These are phyloP conservation scores for Melolontha melolontha DNA, from an alignment of 2,888 invertebrate species.

Conservation along the genomic window DNA sequence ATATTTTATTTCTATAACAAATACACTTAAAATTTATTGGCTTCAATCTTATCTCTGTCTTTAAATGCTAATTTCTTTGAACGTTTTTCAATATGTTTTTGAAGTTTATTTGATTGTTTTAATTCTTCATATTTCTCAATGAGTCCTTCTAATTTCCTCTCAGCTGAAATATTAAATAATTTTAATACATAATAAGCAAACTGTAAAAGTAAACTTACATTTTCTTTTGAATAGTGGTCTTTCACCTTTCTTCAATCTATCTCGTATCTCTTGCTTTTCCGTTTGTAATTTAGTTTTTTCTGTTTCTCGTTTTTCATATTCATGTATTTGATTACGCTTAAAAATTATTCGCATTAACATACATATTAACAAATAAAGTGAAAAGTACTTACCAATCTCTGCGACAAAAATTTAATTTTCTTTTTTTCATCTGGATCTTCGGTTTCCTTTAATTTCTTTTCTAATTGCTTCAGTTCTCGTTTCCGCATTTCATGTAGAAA, in stretches of 20 bases:
- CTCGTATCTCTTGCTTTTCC: slow-evolving; percentile 70
- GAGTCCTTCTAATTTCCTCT: slow-evolving; percentile 78
- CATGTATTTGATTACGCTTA: slow-evolving; percentile 81
- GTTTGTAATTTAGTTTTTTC: slow-evolving; percentile 68
- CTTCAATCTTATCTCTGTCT: too few species aligned
- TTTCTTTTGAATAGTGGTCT: slow-evolving; percentile 80
- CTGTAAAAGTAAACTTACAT: slow-evolving; percentile 68
- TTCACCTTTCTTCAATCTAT: slow-evolving; percentile 74
- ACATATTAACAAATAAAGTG: background rate
- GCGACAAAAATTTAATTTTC: slow-evolving; percentile 78
- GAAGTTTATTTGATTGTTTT: slow-evolving; percentile 63
- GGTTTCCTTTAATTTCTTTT: slow-evolving; percentile 72
- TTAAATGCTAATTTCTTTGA: too few species aligned
- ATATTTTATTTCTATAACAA: too few species aligned
- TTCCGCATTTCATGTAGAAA: slow-evolving; percentile 80
- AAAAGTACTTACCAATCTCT: slow-evolving; percentile 70
- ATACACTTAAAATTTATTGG: too few species aligned
- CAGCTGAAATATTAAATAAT: slow-evolving; percentile 73
- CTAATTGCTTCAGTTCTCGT: slow-evolving; percentile 76
- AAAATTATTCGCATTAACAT: slow-evolving; percentile 43
- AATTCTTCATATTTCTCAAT: slow-evolving; percentile 85
- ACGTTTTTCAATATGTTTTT: too few species aligned
- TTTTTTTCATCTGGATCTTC: slow-evolving; percentile 73
- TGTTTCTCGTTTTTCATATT: slow-evolving; percentile 71
- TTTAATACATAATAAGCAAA: slow-evolving; percentile 24